Conservation (phyloP, 2,113 vertebrate species). For the Pseudopipra pipra region DNA sequence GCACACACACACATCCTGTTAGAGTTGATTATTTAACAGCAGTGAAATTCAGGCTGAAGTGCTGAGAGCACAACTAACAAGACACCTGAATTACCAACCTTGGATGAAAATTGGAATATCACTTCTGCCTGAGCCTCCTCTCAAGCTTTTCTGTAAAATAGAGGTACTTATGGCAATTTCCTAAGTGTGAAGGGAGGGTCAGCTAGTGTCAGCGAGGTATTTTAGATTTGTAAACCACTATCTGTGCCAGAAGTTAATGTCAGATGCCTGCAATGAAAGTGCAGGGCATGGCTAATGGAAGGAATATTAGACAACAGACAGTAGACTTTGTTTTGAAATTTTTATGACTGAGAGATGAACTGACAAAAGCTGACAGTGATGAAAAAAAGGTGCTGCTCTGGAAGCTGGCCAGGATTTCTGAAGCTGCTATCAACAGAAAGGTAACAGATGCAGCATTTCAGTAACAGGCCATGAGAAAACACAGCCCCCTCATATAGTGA, state of each 20-base stretch:
- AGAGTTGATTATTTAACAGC: not conserved
- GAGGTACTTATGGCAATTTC: conserved; percentile 19
- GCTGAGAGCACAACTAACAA: not conserved
- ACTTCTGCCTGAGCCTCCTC: not conserved
- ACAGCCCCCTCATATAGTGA: not conserved
- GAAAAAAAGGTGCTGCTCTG: conserved; percentile 26
- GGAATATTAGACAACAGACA: not conserved
- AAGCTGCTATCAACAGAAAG: not conserved
- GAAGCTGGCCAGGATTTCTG: not conserved
- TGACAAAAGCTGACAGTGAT: conserved; percentile 42
- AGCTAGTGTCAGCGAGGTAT: not conserved
- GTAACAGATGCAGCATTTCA: not conserved
- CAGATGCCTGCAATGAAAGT: not conserved
- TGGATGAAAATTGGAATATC: not conserved
- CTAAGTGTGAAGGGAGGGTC: not conserved
- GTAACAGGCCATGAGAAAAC: not conserved
- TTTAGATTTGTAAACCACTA: not conserved
- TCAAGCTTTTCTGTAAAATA: conserved; percentile 21
- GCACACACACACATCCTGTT: not conserved
- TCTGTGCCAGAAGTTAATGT: conserved; percentile 4
- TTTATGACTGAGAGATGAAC: conserved; percentile 8
- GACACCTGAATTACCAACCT: not conserved
- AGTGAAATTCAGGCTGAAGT: not conserved
- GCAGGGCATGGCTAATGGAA: conserved; percentile 29
- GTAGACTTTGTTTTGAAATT: conserved; percentile 25